Evolutionary conservation across 1,140 invertebrate genomes (phyloP).

Genomic region (Dreissena polymorpha): DNA sequence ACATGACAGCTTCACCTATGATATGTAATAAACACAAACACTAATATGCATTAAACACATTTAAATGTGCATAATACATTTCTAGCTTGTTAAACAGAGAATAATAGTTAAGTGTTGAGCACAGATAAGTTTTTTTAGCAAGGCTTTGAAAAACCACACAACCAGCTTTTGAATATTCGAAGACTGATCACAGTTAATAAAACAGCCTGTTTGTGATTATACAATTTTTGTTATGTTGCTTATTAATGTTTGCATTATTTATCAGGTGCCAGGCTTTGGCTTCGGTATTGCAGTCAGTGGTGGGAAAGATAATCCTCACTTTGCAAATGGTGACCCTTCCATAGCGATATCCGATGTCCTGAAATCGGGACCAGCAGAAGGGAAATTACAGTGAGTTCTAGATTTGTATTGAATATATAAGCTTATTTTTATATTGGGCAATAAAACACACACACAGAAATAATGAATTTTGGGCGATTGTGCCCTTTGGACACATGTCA

Average conservation of each 20-base stretch:
- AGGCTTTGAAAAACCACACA: too few relatives aligned
- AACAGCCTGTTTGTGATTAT: background rate
- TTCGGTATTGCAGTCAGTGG: conserved; percentile 99
- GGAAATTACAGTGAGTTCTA: conserved; percentile 86
- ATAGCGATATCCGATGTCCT: conserved; percentile 99
- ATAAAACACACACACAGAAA: too few relatives aligned
- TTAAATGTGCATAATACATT: too few relatives aligned
- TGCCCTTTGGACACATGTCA: too few relatives aligned
- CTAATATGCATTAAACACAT: too few relatives aligned
- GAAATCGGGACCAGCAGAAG: conserved; percentile 97
- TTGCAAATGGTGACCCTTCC: conserved; percentile 97
- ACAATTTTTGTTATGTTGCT: background rate
- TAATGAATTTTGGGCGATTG: too few relatives aligned
- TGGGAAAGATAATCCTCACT: conserved; percentile 99
- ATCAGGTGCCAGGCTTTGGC: conserved; percentile 93
- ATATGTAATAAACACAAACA: too few relatives aligned
- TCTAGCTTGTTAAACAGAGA: too few relatives aligned
- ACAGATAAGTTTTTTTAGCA: too few relatives aligned
- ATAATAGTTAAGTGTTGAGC: too few relatives aligned
- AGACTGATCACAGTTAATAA: background rate
- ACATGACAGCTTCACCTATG: too few relatives aligned
- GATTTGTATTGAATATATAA: background rate
- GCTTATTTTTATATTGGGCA: background rate
- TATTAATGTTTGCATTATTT: background rate
- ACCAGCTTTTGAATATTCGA: background rate